Conservation (phyloP, 2,797 vertebrate species). For the Fundulus diaphanus region DNA sequence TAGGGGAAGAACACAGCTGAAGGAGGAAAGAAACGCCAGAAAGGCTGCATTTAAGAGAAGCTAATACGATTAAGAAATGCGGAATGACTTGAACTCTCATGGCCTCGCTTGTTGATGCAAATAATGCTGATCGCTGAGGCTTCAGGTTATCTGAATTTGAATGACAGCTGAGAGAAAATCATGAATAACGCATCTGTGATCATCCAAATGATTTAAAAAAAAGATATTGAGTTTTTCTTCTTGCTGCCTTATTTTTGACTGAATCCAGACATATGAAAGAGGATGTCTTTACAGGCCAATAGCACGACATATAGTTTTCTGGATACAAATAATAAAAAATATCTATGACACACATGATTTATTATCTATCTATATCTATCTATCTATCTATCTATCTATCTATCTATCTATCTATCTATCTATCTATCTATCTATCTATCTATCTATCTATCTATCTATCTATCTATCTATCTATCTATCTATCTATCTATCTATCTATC, state of each 20-base stretch:
- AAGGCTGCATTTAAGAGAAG: neutral
- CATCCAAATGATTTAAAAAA: neutral
- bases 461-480: too few relatives aligned
- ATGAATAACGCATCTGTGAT: conserved; percentile 1
- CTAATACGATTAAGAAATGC: conserved; percentile 13
- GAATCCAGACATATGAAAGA: conserved; percentile 5
- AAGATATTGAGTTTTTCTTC: neutral
- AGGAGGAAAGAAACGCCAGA: neutral
- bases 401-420: too few relatives aligned
- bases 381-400: too few relatives aligned
- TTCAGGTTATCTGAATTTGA: neutral
- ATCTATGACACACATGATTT: neutral
- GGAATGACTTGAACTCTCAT: conserved; percentile 19
- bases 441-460: too few relatives aligned
- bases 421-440: too few relatives aligned
- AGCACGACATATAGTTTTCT: neutral
- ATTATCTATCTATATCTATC: too few relatives aligned
- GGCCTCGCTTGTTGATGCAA: neutral
- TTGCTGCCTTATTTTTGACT: neutral
- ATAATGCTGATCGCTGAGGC: neutral
- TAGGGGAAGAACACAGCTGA: neutral
- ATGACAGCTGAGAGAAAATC: neutral
- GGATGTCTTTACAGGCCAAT: neutral
- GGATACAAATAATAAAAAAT: neutral
- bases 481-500: too few relatives aligned